phyloP scores from a whole-genome alignment of 2,888 invertebrate species.

The Noctua fimbriata region DNA sequence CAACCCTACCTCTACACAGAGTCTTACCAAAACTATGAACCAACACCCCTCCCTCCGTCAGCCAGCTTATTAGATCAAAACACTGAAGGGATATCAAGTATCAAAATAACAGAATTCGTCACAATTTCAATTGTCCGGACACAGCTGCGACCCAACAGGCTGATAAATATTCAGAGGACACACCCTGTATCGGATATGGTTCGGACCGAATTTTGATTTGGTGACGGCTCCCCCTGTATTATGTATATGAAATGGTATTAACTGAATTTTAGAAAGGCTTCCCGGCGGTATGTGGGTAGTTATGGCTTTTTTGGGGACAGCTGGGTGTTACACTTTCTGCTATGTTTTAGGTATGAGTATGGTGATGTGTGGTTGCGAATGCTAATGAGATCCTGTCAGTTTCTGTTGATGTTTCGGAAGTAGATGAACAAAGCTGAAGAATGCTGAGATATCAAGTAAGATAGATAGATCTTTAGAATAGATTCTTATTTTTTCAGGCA shows the following conservation, averaged over 20 bases:
- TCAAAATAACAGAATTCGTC: conserved; percentile 68
- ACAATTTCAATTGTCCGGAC: conserved; percentile 69
- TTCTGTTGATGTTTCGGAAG: conserved; percentile 3
- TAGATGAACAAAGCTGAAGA: not conserved
- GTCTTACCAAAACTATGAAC: not conserved
- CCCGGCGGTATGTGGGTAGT: conserved; percentile 3
- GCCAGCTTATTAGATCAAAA: conserved; percentile 53
- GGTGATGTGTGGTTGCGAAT: conserved; percentile 10
- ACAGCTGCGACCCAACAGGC: conserved; percentile 69
- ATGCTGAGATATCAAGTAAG: not conserved
- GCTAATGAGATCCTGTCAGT: not conserved
- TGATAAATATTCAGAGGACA: conserved; percentile 80
- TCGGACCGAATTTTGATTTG: conserved; percentile 73
- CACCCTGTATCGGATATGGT: conserved; percentile 59
- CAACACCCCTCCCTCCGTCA: not conserved
- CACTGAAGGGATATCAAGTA: conserved; percentile 31
- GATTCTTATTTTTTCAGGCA: not conserved
- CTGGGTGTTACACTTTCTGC: conserved; percentile 12
- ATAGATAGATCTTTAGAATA: not conserved
- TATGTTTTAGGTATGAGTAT: conserved; percentile 26
- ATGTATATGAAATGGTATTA: conserved; percentile 67
- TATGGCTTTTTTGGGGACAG: conserved; percentile 20
- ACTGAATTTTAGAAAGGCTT: conserved; percentile 64
- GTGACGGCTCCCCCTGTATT: conserved; percentile 56
- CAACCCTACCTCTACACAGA: not conserved